Conservation (phyloP, 2,113 vertebrate species). For the Oreotragus oreotragus region DNA sequence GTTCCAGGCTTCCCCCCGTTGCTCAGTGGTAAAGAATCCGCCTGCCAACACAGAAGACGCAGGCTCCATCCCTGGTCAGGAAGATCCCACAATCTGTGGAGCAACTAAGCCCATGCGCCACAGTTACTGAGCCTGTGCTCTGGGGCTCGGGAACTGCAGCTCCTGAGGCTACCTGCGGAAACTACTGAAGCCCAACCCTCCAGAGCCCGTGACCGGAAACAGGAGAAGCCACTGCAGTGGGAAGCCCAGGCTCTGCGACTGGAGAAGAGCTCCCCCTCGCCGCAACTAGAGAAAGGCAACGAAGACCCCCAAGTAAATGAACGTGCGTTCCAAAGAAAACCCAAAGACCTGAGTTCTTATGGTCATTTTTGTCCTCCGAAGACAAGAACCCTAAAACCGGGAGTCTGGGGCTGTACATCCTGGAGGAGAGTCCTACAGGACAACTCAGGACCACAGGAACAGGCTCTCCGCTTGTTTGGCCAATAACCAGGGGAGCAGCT, state of each 20-base stretch:
- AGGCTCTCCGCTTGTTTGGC: too few species aligned
- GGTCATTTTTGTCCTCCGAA: not conserved
- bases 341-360: not conserved
- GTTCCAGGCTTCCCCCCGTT: rapidly evolving
- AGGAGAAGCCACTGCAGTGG: not conserved
- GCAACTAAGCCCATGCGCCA: not conserved
- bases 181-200: not conserved
- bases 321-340: not conserved
- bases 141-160: not conserved
- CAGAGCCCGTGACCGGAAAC: not conserved
- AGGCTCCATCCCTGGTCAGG: not conserved
- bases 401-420: too few species aligned
- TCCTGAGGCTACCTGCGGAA: not conserved
- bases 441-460: too few species aligned
- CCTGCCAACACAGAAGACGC: not conserved
- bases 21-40: not conserved
- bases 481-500: too few species aligned
- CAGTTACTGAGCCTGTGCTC: not conserved
- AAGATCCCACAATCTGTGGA: not conserved
- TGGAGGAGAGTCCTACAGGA: too few species aligned
- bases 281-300: not conserved
- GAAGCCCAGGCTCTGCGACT: not conserved
- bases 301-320: not conserved
- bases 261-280: not conserved
- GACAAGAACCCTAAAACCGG: too few species aligned